Base-by-base conservation (phyloP, 2,888 invertebrate genomes). In the Cyaniris semiargus region DNA sequence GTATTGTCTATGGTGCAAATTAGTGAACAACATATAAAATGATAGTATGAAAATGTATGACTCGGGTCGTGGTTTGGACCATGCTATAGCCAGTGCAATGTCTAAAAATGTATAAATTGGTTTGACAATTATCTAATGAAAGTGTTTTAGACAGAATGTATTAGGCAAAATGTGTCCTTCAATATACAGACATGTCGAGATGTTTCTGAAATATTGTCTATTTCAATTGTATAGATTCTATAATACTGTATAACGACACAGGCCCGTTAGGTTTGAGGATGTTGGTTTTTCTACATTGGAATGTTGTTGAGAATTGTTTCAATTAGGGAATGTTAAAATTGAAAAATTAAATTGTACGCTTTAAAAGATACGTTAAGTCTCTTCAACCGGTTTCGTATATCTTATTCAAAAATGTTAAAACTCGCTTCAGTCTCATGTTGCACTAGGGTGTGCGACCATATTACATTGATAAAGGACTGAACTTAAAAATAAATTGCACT, bases 251-350 rank as follows among this genome's bases (percentile, higher is more conserved):
- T 8, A 27, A 18, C 66, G 66, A 66, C 27, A 66, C 66, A 18
- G 66, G 4, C 6, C 23, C 60, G 60, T 23, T 1, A 60, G 23
- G 66, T 13, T 5, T 27, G 60, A 21, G 13, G 4, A 15, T 31
- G 60, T 21, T 60, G 60, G 60, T 10, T 60, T 60, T 8, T 60
- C 21, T 60, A 60, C 23, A 6, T 5, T 53, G 53, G 18, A 23
- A 60, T 44, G 72, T 72, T 72, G 71, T 71, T 71, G 72, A 21
- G 21, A 72, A 72, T 72, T 72, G 27, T 66, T 27, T 27, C 27
- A 72, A 38, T 38, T 72, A 72, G 5, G 15, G 44, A 44, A 38
- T 44, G 44, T 72, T 72, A 15, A n/a, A 44, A 72, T 21, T n/a
- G 10, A 71, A 23, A 44, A 21, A 72, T 44, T 44, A 72, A 44